Evolutionary conservation across 2,888 invertebrate species (phyloP).

Genomic region (Hartigia nigra): DNA sequence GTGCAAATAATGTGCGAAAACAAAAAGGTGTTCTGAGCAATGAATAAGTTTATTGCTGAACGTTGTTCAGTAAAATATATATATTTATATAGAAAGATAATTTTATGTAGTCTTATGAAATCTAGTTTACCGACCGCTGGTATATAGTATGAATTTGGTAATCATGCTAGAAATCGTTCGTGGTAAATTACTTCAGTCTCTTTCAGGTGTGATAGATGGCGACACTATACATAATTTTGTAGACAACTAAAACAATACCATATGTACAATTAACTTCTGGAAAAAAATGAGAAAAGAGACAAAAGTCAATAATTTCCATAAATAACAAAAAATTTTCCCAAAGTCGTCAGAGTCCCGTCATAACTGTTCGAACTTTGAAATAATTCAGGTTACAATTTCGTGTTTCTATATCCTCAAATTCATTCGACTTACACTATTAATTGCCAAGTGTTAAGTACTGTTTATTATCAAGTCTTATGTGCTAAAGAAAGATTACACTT

Average conservation of each 20-base stretch:
- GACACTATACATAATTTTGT: background rate
- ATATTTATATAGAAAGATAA: slow-evolving; percentile 17
- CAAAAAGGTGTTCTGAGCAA: background rate
- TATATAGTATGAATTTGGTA: background rate
- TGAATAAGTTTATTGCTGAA: slow-evolving; percentile 23
- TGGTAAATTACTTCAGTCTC: background rate
- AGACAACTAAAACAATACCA: background rate
- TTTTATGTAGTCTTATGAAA: background rate
- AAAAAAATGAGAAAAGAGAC: background rate
- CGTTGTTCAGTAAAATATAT: slow-evolving; percentile 36
- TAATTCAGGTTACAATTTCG: background rate
- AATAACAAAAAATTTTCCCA: background rate
- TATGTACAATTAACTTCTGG: background rate
- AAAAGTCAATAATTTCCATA: background rate
- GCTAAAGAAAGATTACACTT: background rate
- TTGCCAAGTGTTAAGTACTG: background rate
- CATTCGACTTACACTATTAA: background rate
- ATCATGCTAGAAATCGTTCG: background rate
- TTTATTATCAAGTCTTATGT: background rate
- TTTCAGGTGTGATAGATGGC: background rate
- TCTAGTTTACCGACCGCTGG: background rate
- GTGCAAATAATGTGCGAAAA: background rate
- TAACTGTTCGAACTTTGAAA: background rate
- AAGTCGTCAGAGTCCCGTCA: background rate
- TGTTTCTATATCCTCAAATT: background rate